Base-by-base conservation (phyloP, 2,797 vertebrate species). In the Meda fulgida region DNA sequence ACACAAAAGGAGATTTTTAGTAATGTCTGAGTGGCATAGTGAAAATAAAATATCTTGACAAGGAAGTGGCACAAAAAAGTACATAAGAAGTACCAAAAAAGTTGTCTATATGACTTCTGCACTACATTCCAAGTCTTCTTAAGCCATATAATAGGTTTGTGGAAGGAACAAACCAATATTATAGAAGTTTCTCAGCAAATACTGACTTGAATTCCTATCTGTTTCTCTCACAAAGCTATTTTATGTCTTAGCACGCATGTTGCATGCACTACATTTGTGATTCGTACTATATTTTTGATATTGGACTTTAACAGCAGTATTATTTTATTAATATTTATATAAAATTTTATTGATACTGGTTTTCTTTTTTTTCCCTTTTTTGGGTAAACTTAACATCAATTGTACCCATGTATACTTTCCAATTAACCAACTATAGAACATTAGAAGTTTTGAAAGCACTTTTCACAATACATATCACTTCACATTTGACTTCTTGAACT, bases 401-500 rank as follows among this genome's bases (percentile, higher is more conserved):
- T 73, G 9, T 14, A 40, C 67, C 19, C 5, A 11, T 34, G 10
- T 13, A 77, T 7, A 19, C 26, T 29, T 29, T 58, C 21, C 23
- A 58, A 55, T 36, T 9, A 77, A 38, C 34, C 29, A 53, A 34
- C 55, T 48, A 26, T 18, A 13, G 26, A 79, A 48, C 36, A 78
- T 46, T 29, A 31, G 26, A 46, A n/a, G 51, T 26, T 67, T 67
- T 67, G 19, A 34, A 75, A 75, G 5, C 71, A 73, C 72, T 34
- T 75, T 75, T 75, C 13, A 38, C 75, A 55, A 26, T 40, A 36
- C 34, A 29, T 76, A 31, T 36, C 31, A n/a, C 53, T 38, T 77
- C 13, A 38, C 9, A 23, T 77, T 80, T 80, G 13, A 80, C 7
- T n/a, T 53, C 63, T 51, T 71, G 67, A 70, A 19, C 51, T 58